Evolutionary conservation across 2,113 vertebrate genomes (phyloP).

Genomic region (Oryzias melastigma): DNA sequence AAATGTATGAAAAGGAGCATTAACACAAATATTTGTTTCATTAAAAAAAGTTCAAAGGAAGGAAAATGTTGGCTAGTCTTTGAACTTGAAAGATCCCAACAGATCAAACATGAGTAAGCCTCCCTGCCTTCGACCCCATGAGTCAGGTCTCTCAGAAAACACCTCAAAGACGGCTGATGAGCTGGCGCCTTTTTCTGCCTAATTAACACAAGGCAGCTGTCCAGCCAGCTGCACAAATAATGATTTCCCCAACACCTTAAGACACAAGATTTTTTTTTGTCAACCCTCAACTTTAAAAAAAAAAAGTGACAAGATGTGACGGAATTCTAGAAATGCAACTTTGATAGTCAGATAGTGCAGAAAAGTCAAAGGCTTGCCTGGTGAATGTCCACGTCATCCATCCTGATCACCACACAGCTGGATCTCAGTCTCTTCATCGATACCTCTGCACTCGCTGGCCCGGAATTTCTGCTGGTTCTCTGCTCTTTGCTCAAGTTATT

Average conservation of each 20-base stretch:
- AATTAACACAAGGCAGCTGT: background rate
- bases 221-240: background rate
- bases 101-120: background rate
- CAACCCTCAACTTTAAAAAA: no score
- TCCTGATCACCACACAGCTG: constrained; percentile 87
- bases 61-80: background rate
- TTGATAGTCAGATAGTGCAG: background rate
- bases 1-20: no score
- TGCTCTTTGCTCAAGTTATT: constrained; percentile 58
- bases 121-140: no score
- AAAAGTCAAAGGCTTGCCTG: constrained; percentile 78
- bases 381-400: constrained; percentile 93
- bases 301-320: no score
- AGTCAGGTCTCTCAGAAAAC: no score
- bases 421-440: constrained; percentile 87
- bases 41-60: background rate
- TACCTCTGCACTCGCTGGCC: constrained; percentile 33
- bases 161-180: background rate
- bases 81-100: background rate
- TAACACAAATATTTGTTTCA: background rate
- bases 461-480: constrained; percentile 61
- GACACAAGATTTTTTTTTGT: no score
- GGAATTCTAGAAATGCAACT: no score
- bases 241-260: no score
- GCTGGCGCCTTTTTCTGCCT: background rate